Evolutionary conservation across 1,140 invertebrate genomes (phyloP), one percentile per base, ranked within the genome.

Genomic region (Drosophila neocordata): DNA sequence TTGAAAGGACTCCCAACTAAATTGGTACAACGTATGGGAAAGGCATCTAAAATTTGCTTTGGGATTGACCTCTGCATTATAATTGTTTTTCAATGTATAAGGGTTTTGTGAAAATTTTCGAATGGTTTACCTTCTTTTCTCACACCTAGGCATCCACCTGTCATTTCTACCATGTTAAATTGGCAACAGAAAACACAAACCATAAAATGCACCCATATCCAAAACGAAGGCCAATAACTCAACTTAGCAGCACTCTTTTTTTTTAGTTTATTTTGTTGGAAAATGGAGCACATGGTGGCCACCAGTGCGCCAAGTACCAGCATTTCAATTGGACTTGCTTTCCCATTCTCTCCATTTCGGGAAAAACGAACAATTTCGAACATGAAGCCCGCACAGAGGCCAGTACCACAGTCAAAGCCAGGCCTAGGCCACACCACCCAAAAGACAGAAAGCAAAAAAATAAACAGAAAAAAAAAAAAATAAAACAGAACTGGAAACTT

Each of bases 321-420:
- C 60, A 73, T 69, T 83, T 71, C 80, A 83, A 83, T 84, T 84
- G 71, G 79, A 72, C 62, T 79, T 72, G 71, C 69, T 73, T 61
- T 68, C 63, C 55, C 55, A 24, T 53, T 61, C 37, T 20, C 44
- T 20, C 44, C 38, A 38, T 58, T 37, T 20, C 9, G n/a, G 37
- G 37, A 38, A 48, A 48, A 48, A 18, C 8, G 15, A 44, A 44
- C 13, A 44, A 7, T 13, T 20, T 48, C 41, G 31, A 64, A 13
- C 41, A 61, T 27, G 31, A 44, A 35, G 57, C 62, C 41, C 41
- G 31, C 57, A 62, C 31, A 70, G 66, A 60, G 71, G 71, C 71
- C 61, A 64, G 7, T 27, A 56, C 51, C 53, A 27, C 12, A 31
- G 52, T 48, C 15, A 48, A 48, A 55, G 18, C 56, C 35, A 38